Evolutionary conservation across 2,113 vertebrate species (phyloP).

Genomic region (Corvus cornix): DNA sequence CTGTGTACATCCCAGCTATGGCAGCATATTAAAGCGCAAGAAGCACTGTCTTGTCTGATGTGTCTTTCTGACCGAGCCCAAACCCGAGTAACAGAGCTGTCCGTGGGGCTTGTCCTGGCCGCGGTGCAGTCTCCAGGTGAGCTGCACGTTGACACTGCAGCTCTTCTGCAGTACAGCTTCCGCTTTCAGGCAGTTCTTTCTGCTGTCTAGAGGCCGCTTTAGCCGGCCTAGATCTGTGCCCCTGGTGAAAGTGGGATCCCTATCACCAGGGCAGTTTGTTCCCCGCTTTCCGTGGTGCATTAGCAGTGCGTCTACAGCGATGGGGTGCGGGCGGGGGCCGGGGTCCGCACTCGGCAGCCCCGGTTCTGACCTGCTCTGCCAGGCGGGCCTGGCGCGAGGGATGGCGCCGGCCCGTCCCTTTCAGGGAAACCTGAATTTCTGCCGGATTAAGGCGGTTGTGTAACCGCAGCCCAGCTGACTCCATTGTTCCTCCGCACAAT

Average conservation of each 20-base stretch:
- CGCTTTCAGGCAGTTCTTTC: not conserved
- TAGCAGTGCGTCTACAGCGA: accelerated
- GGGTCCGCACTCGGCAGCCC: too few relatives aligned
- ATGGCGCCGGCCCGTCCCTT: not conserved
- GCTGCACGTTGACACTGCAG: not conserved
- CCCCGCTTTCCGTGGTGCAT: accelerated
- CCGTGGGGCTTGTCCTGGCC: not conserved
- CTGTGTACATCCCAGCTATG: accelerated
- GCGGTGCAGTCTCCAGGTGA: not conserved
- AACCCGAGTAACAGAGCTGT: not conserved
- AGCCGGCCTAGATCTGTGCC: not conserved
- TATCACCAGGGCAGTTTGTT: too few relatives aligned
- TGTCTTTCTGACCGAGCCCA: accelerated
- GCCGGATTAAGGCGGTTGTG: not conserved
- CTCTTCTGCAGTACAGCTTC: not conserved
- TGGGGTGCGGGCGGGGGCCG: accelerated
- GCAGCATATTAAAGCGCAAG: not conserved
- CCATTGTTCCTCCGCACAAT: not conserved
- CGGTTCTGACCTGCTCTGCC: not conserved
- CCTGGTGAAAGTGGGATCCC: not conserved
- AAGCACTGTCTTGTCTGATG: too few relatives aligned
- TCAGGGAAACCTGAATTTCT: not conserved
- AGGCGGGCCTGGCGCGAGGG: not conserved
- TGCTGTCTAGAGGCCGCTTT: accelerated
- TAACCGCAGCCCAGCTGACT: not conserved